A percentile compares a stretch with the other conserved stretches of the same genome.
These are phyloP conservation scores for Notothenia coriiceps DNA, from an alignment of 2,113 vertebrate species.

Conservation along the genomic window DNA sequence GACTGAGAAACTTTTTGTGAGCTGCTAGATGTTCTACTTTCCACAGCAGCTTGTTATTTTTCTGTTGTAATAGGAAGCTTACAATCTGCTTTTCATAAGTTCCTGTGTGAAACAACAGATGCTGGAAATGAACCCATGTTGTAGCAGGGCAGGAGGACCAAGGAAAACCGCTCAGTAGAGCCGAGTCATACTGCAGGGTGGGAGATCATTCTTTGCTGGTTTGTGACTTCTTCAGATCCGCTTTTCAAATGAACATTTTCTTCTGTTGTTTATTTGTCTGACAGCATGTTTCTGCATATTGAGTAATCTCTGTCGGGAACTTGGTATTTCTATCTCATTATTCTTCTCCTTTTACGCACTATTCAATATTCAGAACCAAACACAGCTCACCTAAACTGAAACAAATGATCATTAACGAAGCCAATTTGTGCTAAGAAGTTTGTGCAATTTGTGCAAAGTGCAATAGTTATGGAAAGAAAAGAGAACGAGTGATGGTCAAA, in stretches of 20 bases:
- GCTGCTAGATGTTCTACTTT: background rate
- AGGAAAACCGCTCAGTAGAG: too few species aligned
- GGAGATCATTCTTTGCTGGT: too few species aligned
- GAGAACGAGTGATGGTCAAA: background rate
- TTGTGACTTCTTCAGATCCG: too few species aligned
- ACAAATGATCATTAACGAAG: constrained; percentile 21
- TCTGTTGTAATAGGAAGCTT: background rate
- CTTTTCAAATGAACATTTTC: too few species aligned
- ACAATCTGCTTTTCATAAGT: background rate
- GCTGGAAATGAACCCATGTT: too few species aligned
- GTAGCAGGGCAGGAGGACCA: too few species aligned
- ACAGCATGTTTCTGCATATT: too few species aligned
- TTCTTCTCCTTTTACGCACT: background rate
- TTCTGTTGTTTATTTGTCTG: too few species aligned
- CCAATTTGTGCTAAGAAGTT: background rate
- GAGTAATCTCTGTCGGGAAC: too few species aligned
- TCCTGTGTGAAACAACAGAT: too few species aligned
- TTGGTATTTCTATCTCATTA: background rate
- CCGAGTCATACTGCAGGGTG: too few species aligned
- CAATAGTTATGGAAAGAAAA: background rate
- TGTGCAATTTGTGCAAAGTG: background rate
- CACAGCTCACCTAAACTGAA: background rate
- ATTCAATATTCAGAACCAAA: background rate
- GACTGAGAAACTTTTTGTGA: background rate
- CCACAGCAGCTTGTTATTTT: background rate